These are phyloP conservation scores for Metridium senile DNA, from an alignment of 92 coral and sea anemone genomes.

Conservation along the genomic window DNA sequence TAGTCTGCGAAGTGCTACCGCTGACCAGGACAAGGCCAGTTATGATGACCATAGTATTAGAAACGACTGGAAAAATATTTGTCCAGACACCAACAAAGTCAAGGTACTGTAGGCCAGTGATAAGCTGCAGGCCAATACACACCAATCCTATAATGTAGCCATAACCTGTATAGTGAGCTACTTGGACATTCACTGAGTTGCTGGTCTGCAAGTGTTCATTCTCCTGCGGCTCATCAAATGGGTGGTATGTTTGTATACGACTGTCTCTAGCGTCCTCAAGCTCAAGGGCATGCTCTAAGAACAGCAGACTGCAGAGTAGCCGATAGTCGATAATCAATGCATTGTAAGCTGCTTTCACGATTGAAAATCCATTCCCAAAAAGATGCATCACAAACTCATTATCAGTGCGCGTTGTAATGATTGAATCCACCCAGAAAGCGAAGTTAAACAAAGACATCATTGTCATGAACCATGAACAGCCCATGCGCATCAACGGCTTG, in stretches of 20 bases:
- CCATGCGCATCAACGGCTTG: constrained; percentile 61
- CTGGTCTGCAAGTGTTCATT: neutral
- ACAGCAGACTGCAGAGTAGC: constrained; percentile 77
- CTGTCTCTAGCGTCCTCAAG: constrained; percentile 62
- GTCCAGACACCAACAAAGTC: constrained; percentile 72
- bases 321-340: constrained; percentile 85
- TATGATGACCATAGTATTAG: constrained; percentile 58
- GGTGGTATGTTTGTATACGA: constrained; percentile 31
- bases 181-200: constrained; percentile 50
- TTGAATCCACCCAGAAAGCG: constrained; percentile 82
- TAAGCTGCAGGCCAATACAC: constrained; percentile 57
- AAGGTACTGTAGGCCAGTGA: constrained; percentile 82
- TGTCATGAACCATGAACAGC: constrained; percentile 78
- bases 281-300: constrained; percentile 86
- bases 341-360: constrained; percentile 77
- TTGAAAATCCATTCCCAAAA: constrained; percentile 77
- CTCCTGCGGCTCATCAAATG: constrained; percentile 22
- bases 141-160: constrained; percentile 71
- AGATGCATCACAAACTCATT: constrained; percentile 54
- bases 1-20: constrained; percentile 15
- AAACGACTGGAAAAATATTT: constrained; percentile 73
- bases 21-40: constrained; percentile 62
- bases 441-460: constrained; percentile 72
- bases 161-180: constrained; percentile 71
- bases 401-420: constrained; percentile 60